Conservation (phyloP, 2,113 vertebrate species). For the Chaenogobius annularis region DNA sequence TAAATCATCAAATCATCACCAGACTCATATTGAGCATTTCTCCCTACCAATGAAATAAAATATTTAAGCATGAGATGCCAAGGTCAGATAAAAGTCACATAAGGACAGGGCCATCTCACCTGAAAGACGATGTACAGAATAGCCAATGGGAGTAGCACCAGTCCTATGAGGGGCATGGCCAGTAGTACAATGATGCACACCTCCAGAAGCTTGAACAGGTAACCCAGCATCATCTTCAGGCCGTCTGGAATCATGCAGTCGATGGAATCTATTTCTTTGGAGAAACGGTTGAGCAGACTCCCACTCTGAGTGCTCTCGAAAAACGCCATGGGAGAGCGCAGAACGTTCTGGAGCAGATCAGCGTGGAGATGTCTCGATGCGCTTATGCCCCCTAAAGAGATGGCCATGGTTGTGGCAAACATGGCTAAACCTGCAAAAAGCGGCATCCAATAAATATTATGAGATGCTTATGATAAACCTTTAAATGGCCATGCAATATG, state of each 20-base stretch:
- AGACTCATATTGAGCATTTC: too few species aligned
- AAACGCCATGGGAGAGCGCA: constrained; percentile 79
- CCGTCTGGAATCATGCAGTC: constrained; percentile 87
- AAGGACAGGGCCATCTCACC: constrained; percentile 63
- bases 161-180: constrained; percentile 76
- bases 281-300: constrained; percentile 83
- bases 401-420: constrained; percentile 78
- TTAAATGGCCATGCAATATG: too few species aligned
- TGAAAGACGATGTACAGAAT: constrained; percentile 81
- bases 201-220: constrained; percentile 83
- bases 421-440: constrained; percentile 74
- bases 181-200: constrained; percentile 81
- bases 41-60: too few species aligned
- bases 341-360: constrained; percentile 76
- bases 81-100: not conserved
- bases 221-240: constrained; percentile 81
- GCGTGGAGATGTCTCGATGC: constrained; percentile 80
- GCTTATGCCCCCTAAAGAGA: constrained; percentile 76
- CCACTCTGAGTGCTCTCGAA: constrained; percentile 83
- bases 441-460: too few species aligned
- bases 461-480: too few species aligned
- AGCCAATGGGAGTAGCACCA: constrained; percentile 79
- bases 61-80: too few species aligned
- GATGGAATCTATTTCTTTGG: constrained; percentile 83
- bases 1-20: too few species aligned